A percentile compares a stretch with the other conserved stretches of the same genome.
phyloP scores from a whole-genome alignment of 2,888 invertebrate genomes.

The Stomorhina lunata region DNA sequence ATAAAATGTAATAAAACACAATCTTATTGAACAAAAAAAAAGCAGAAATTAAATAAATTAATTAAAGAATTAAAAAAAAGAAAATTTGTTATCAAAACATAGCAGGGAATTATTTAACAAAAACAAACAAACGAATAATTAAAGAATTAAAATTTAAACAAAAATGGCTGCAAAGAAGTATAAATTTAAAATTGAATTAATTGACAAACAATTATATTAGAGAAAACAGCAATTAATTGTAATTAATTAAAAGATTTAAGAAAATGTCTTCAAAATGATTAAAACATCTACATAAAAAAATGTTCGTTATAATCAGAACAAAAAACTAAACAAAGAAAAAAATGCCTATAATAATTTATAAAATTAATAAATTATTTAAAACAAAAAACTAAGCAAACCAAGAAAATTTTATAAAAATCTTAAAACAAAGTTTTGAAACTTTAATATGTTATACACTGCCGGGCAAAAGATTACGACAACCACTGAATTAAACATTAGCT shows the following conservation, averaged over 20 bases:
- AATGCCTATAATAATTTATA: slow-evolving; percentile 38
- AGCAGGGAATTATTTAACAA: slow-evolving; percentile 63
- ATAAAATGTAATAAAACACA: slow-evolving; percentile 44
- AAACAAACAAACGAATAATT: slow-evolving; percentile 39
- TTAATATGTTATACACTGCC: too few species aligned
- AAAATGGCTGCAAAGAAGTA: slow-evolving; percentile 44
- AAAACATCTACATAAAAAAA: background rate
- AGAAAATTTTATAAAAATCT: slow-evolving; percentile 8
- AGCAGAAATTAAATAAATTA: background rate
- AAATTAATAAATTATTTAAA: too few species aligned
- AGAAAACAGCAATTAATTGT: slow-evolving; percentile 1
- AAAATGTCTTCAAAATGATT: slow-evolving; percentile 28
- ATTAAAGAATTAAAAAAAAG: slow-evolving; percentile 40
- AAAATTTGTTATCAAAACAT: slow-evolving; percentile 57
- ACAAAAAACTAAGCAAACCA: background rate
- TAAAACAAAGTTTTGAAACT: slow-evolving; percentile 21
- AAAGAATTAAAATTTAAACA: slow-evolving; percentile 16
- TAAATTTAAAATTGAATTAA: slow-evolving; percentile 25
- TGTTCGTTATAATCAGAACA: slow-evolving; percentile 40
- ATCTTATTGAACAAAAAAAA: slow-evolving; percentile 41
- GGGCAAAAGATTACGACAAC: too few species aligned
- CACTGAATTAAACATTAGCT: too few species aligned
- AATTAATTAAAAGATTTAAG: background rate
- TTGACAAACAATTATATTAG: slow-evolving; percentile 20
- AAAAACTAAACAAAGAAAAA: slow-evolving; percentile 1